Evolutionary conservation across 1,140 invertebrate genomes (phyloP).

Genomic region (Cotesia glomerata): DNA sequence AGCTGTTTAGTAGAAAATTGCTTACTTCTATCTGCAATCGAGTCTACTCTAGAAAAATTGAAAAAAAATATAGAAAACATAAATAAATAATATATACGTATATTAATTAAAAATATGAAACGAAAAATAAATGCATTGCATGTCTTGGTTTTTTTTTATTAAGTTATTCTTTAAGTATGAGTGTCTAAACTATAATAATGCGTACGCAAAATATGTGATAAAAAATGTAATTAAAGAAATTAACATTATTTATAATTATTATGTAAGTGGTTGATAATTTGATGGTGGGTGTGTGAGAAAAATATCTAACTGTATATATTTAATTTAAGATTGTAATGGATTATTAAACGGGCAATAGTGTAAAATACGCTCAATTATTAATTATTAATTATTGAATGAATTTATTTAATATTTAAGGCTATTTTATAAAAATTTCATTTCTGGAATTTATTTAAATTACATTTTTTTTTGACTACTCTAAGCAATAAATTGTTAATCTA

Average conservation of each 20-base stretch:
- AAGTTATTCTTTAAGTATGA: not conserved
- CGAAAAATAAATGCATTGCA: too few relatives aligned
- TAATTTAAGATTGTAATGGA: not conserved
- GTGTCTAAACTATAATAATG: not conserved
- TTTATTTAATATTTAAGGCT: too few relatives aligned
- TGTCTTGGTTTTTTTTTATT: not conserved
- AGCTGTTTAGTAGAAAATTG: too few relatives aligned
- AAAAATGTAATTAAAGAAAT: not conserved
- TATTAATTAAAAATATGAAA: too few relatives aligned
- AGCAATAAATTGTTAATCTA: too few relatives aligned
- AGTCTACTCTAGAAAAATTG: too few relatives aligned
- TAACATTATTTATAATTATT: not conserved
- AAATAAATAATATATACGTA: too few relatives aligned
- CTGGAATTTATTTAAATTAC: too few relatives aligned
- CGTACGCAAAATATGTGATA: not conserved
- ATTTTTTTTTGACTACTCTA: too few relatives aligned
- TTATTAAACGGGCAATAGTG: slow-evolving; percentile 1
- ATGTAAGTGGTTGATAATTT: not conserved
- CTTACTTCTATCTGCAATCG: too few relatives aligned
- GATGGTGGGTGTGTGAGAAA: not conserved
- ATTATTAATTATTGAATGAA: not conserved
- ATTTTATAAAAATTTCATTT: too few relatives aligned
- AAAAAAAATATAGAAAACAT: too few relatives aligned
- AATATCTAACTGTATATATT: slow-evolving; percentile 5
- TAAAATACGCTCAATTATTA: not conserved